phyloP scores from a whole-genome alignment of 2,113 vertebrate genomes.

The Cynoglossus semilaevis region DNA sequence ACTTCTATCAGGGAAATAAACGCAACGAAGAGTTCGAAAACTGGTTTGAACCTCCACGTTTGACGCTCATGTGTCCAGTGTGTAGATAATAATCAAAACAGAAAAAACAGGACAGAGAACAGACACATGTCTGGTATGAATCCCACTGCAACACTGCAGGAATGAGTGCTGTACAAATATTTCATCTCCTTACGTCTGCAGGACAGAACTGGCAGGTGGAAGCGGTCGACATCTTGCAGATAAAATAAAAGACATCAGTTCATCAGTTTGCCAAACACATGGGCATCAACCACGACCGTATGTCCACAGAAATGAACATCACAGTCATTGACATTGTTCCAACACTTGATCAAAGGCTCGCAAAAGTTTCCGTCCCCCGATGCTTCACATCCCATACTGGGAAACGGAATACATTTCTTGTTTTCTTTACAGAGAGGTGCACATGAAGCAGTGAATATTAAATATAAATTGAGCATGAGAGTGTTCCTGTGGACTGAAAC shows the following conservation, averaged over 20 bases:
- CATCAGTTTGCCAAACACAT: slow-evolving; percentile 20
- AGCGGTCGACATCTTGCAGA: slow-evolving; percentile 14
- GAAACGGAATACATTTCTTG: background rate
- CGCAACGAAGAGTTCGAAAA: too few relatives aligned
- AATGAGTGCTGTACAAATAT: slow-evolving; percentile 22
- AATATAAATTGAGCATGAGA: background rate
- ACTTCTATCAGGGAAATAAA: too few relatives aligned
- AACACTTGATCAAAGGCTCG: too few relatives aligned
- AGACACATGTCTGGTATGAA: slow-evolving; percentile 1
- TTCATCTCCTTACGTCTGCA: slow-evolving; percentile 19
- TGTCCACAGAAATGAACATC: slow-evolving; percentile 9
- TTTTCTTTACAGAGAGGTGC: background rate
- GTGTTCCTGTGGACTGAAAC: background rate
- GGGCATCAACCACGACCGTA: slow-evolving; percentile 22
- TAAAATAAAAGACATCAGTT: slow-evolving; percentile 11
- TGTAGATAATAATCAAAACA: background rate
- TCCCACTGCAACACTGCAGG: background rate
- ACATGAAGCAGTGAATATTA: slow-evolving; percentile 3
- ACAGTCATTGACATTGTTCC: too few relatives aligned
- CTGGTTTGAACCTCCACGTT: too few relatives aligned
- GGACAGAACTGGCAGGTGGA: background rate
- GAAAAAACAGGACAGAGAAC: background rate
- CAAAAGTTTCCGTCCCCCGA: too few relatives aligned
- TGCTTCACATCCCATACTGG: background rate
- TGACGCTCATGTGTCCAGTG: too few relatives aligned